Evolutionary conservation across 2,888 invertebrate genomes (phyloP), one percentile per base, ranked within the genome.

Genomic region (Hydrotaea diabolus): DNA sequence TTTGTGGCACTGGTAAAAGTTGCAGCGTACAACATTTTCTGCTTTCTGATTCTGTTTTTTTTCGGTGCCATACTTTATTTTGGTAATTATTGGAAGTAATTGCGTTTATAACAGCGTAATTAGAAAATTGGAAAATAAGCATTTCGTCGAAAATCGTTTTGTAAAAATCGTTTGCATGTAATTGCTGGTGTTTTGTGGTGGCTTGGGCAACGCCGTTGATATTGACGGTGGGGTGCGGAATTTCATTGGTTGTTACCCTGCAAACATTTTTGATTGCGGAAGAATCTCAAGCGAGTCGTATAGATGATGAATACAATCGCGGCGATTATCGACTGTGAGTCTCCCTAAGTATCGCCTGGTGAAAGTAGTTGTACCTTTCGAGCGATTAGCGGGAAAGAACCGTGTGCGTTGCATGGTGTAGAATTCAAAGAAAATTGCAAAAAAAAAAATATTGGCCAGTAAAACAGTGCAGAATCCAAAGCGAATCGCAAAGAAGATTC

Each of bases 51-150:
- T 9, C 66, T 39, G 19, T 66, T 66, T 19, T 31, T 43, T 15
- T 43, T 66, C 66, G 69, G 2, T 31, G 31, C 31, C 31, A 7
- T 69, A 39, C 66, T 66, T 66, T 31, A 62, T 69, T 69, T 69
- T 21, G 46, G 80, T 85, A 87, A 87, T 90, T 89, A 87, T 89
- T 85, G 86, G 83, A 86, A 86, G 82, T 86, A 88, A 89, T 89
- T 87, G 85, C 82, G 83, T 87, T 87, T 86, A 77, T 77, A 86
- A 87, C 86, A 87, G 82, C 83, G 87, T 89, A 88, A 87, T 89
- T 88, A 86, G 86, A 87, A 87, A 88, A 87, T 88, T 86, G 81
- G 84, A 85, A 87, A 87, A 87, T 85, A 85, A 89, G 87, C 86
- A 46, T 71, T 66, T 77, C 19, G 39, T 19, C 46, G 46, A 21